phyloP scores from a whole-genome alignment of 2,888 invertebrate genomes.

The Habrosyne pyritoides region DNA sequence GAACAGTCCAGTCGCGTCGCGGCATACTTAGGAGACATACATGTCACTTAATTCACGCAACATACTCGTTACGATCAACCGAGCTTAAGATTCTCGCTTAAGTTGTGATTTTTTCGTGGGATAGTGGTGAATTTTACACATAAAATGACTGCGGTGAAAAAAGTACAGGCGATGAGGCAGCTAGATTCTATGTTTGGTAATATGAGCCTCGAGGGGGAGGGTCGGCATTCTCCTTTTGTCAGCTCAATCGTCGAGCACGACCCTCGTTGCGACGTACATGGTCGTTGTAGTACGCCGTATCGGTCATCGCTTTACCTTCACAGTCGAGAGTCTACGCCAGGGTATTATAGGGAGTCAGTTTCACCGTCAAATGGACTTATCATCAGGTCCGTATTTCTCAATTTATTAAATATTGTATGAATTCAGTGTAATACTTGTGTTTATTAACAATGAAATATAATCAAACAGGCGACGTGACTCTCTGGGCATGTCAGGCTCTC shows the following conservation, averaged over 20 bases:
- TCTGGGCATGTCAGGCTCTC: slow-evolving; percentile 82
- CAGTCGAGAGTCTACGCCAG: slow-evolving; percentile 80
- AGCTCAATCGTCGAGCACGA: slow-evolving; percentile 83
- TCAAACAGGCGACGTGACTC: slow-evolving; percentile 84
- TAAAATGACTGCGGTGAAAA: slow-evolving; percentile 82
- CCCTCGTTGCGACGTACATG: slow-evolving; percentile 89
- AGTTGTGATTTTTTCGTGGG: slow-evolving; percentile 47
- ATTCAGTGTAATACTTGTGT: slow-evolving; percentile 14
- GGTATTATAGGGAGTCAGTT: slow-evolving; percentile 82
- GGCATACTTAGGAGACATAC: slow-evolving; percentile 80
- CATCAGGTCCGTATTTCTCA: slow-evolving; percentile 65
- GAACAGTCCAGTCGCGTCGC: slow-evolving; percentile 76
- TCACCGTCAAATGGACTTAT: slow-evolving; percentile 77
- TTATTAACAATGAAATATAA: slow-evolving; percentile 6
- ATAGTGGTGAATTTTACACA: slow-evolving; percentile 38
- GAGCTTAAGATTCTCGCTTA: slow-evolving; percentile 34
- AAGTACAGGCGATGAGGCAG: slow-evolving; percentile 87
- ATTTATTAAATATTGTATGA: slow-evolving; percentile 18
- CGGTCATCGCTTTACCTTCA: slow-evolving; percentile 75
- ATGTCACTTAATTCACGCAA: slow-evolving; percentile 66
- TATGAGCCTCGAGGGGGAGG: slow-evolving; percentile 83
- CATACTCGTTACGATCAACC: slow-evolving; percentile 46
- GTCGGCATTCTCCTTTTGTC: slow-evolving; percentile 70
- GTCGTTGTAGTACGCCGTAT: slow-evolving; percentile 75
- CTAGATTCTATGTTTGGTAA: slow-evolving; percentile 89